phyloP scores from a whole-genome alignment of 1,140 invertebrate genomes.

The Lepidurus packardi region DNA sequence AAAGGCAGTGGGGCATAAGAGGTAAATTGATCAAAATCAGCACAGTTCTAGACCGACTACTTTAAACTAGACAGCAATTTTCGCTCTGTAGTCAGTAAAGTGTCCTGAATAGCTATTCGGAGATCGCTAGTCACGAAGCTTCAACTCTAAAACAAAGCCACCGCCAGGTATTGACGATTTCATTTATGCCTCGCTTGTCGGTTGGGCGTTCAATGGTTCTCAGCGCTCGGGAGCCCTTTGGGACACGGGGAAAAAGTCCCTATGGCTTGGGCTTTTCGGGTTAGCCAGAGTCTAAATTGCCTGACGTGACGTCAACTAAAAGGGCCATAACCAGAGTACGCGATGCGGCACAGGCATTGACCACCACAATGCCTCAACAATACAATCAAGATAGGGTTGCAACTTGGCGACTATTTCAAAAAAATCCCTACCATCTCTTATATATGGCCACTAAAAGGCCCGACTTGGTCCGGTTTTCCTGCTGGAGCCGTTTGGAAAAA shows the following conservation, averaged over 20 bases:
- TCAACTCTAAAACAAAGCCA: too few relatives aligned
- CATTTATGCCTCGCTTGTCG: neutral
- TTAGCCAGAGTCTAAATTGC: neutral
- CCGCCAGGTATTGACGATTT: neutral
- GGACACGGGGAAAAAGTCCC: neutral
- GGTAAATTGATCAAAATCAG: too few relatives aligned
- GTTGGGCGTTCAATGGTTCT: slow-evolving; percentile 3
- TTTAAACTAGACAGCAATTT: too few relatives aligned
- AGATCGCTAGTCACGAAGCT: too few relatives aligned
- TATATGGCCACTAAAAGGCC: neutral
- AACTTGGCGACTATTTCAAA: neutral
- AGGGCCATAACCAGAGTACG: neutral
- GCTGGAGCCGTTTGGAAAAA: neutral
- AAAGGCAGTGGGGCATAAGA: too few relatives aligned
- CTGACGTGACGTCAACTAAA: slow-evolving; percentile 4
- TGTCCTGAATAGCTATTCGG: too few relatives aligned
- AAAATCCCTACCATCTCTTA: too few relatives aligned
- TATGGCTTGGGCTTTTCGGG: too few relatives aligned
- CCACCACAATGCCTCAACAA: slow-evolving; percentile 14
- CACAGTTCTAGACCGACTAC: too few relatives aligned
- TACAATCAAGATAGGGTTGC: neutral
- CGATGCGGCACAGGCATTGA: neutral
- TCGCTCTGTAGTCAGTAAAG: too few relatives aligned
- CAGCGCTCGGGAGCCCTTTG: neutral
- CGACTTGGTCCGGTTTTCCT: neutral